Base-by-base conservation (phyloP, 1,140 invertebrate genomes). In the Brachionus sp. region DNA sequence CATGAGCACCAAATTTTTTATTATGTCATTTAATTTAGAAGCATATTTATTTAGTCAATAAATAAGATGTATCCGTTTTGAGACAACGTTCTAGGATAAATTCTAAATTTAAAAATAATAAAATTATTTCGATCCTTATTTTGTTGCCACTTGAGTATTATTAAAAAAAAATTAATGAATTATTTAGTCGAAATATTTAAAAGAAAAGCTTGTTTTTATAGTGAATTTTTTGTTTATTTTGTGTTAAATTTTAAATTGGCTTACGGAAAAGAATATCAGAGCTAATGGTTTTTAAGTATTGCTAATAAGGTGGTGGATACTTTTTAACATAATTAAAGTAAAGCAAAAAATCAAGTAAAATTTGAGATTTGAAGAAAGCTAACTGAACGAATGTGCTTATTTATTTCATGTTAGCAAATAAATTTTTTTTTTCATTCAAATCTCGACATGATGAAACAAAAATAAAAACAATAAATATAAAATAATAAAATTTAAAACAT, bases 401-500 rank as follows among this genome's bases (percentile, higher is more conserved):
- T 44, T 16, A 39, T 73, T 73, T 57, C n/a, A 19, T 57, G 19
- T 57, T 19, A 19, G 50, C 50, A 57, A n/a, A 29, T 29, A 9
- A 33, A 10, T 37, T 33, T 6, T 73, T 73, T 16, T 73, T 73
- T 44, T 16, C n/a, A n/a, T 39, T 73, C 39, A 73, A 73, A 39
- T 73, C 35, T 73, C 68, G 10, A 42, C 33, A 73, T 73, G 33
- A 39, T 39, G 66, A 35, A 57, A 57, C 23, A 57, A 57, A 70
- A 39, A 70, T n/a, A n/a, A 70, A 33, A 66, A 37, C 64, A 66
- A 66, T 33, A 66, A 37, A 66, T 35, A 35, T 13, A 66, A 33
- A 66, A 66, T 66, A 66, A 66, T 33, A 66, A 66, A 66, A n/a
- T 66, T 64, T 37, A 70, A 70, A 70, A 39, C 37, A 23, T 23